phyloP scores from a whole-genome alignment of 2,113 vertebrate species.

The Melanocharis versteri region DNA sequence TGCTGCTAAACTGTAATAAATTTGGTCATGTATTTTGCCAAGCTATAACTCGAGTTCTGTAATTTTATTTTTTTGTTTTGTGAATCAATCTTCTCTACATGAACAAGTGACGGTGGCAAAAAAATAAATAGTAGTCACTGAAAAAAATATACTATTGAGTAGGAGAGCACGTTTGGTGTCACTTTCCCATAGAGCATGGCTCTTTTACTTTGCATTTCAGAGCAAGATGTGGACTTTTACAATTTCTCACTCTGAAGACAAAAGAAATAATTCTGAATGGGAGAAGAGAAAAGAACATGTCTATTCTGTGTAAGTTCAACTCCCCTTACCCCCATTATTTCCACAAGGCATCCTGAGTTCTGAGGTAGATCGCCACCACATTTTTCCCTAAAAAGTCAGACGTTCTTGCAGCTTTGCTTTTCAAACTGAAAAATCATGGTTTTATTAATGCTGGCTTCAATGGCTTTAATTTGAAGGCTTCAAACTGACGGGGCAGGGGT shows the following conservation, averaged over 20 bases:
- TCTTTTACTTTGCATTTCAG: neutral
- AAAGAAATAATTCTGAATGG: neutral
- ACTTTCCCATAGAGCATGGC: neutral
- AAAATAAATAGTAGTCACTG: neutral
- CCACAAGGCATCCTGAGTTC: neutral
- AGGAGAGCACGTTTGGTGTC: neutral
- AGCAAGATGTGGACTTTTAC: neutral
- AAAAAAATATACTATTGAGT: neutral
- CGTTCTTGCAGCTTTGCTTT: neutral
- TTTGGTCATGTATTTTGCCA: rapidly evolving
- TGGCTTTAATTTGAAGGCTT: neutral
- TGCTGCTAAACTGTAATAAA: neutral
- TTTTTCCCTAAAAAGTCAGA: neutral
- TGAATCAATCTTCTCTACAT: neutral
- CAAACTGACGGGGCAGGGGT: neutral
- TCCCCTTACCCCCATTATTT: rapidly evolving
- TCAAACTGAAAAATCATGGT: neutral
- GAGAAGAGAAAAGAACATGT: neutral
- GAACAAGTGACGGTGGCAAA: neutral
- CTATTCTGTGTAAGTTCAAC: neutral
- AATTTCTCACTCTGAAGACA: neutral
- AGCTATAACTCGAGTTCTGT: neutral
- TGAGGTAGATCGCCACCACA: neutral
- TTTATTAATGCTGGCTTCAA: neutral
- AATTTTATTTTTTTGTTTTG: neutral